Percentiles rank a stretch among this genome's conserved stretches.
These are phyloP conservation scores for Ophion ellenae DNA, from an alignment of 2,888 invertebrate species.

Conservation along the genomic window DNA sequence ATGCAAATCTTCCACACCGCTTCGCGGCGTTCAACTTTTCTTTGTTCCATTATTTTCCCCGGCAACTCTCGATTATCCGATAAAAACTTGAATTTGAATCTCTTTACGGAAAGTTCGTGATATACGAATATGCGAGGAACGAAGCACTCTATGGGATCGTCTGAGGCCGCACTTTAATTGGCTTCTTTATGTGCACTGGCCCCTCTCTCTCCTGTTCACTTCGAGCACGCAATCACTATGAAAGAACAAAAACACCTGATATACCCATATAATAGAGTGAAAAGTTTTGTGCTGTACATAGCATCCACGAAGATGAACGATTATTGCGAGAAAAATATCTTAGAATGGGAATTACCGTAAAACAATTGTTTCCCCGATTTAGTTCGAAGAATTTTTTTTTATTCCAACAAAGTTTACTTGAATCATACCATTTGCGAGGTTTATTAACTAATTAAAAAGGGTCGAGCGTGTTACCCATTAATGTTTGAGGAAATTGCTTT, in stretches of 20 bases:
- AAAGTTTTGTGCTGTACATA: slow-evolving; percentile 20
- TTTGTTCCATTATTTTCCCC: background rate
- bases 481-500: too few relatives aligned
- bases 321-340: background rate
- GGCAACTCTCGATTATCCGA: background rate
- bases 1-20: background rate
- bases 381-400: background rate
- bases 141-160: slow-evolving; percentile 31
- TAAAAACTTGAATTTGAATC: background rate
- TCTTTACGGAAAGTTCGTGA: slow-evolving; percentile 5
- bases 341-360: background rate
- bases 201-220: slow-evolving; percentile 20
- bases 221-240: slow-evolving; percentile 15
- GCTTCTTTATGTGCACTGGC: slow-evolving; percentile 46
- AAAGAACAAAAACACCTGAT: slow-evolving; percentile 4
- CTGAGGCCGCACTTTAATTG: slow-evolving; percentile 57
- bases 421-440: background rate
- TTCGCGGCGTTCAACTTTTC: background rate
- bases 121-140: background rate
- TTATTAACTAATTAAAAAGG: too few relatives aligned
- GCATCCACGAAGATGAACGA: background rate
- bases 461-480: too few relatives aligned
- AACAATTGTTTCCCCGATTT: background rate
- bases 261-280: slow-evolving; percentile 36
- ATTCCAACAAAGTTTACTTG: slow-evolving; percentile 3